Base-by-base conservation (phyloP, 2,113 vertebrate genomes). In the Hystrix brachyura region DNA sequence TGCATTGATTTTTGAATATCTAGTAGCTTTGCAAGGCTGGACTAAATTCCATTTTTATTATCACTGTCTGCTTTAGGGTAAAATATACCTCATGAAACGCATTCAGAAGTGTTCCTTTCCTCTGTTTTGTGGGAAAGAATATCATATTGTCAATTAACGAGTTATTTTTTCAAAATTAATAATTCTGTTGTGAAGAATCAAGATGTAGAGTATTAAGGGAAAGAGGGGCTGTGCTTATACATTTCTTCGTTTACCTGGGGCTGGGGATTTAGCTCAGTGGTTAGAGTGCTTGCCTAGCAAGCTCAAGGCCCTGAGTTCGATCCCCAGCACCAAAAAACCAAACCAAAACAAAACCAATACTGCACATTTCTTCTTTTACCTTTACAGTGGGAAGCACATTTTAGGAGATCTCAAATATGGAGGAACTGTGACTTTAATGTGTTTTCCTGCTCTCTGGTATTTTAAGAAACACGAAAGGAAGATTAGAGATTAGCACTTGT, bases 381-480 rank as follows among this genome's bases (percentile, higher is more conserved):
- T 10, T 64, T 17, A 81, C 27, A 78, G 32, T 21, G 9, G 34
- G 34, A 53, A 83, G 38, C 53, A 93, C 90, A 59, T 32, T 10
- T 0, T 11, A 79, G 18, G 18, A 32, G 64, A 84, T 34, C 94
- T 7, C 25, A 51, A 62, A n/a, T 57, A 17, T 74, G 34, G 15
- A 78, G 43, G 64, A 89, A 78, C 64, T 51, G 11, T 60, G 53
- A 89, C 34, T 76, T 87, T 91, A 74, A 90, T 48, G 7, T 62
- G 55, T 74, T 89, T 96, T 90, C 71, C 29, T 29, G 51, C 78
- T 93, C 29, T 23, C 46, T 92, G 23, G 84, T 98, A 92, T 90
- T 97, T 98, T 94, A 94, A 97, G 93, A 97, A 98, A 94, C 95
- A 95, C 51, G 25, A 67, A 98, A 92, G 92, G 83, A 96, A 98